phyloP scores from a whole-genome alignment of 2,888 invertebrate species.

The Sturmia bella region DNA sequence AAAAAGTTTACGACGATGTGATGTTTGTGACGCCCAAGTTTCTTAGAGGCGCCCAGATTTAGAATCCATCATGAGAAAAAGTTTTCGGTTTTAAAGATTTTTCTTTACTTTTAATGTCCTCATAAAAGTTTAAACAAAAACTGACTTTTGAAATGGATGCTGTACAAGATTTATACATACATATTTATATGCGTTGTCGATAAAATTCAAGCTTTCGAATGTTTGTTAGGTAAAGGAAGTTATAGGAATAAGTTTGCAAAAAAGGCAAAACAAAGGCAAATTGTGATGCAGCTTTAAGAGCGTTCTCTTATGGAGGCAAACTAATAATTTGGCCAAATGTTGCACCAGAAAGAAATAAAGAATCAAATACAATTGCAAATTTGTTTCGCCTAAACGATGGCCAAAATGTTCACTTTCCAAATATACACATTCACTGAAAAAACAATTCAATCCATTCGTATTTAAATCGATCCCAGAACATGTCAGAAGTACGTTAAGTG shows the following conservation, averaged over 20 bases:
- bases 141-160: conserved; percentile 1
- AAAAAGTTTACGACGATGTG: conserved; percentile 41
- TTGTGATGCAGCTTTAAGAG: neutral
- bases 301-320: too few relatives aligned
- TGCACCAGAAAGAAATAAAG: too few relatives aligned
- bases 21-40: conserved; percentile 62
- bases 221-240: neutral
- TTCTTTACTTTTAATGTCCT: conserved; percentile 27
- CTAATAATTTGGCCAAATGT: too few relatives aligned
- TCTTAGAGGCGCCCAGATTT: conserved; percentile 60
- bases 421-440: too few relatives aligned
- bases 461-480: too few relatives aligned
- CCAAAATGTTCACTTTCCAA: too few relatives aligned
- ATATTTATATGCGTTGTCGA: neutral
- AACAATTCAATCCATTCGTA: too few relatives aligned
- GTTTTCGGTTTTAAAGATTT: conserved; percentile 21
- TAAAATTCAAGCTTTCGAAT: neutral
- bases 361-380: too few relatives aligned
- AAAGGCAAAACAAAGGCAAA: neutral
- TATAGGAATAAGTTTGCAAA: neutral
- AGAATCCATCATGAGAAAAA: conserved; percentile 42
- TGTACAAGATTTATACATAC: neutral
- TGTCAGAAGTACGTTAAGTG: too few relatives aligned
- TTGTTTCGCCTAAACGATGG: too few relatives aligned
- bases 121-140: conserved; percentile 52